These are phyloP conservation scores for Lutjanus argentimaculatus DNA, from an alignment of 2,797 vertebrate genomes.

Conservation along the genomic window DNA sequence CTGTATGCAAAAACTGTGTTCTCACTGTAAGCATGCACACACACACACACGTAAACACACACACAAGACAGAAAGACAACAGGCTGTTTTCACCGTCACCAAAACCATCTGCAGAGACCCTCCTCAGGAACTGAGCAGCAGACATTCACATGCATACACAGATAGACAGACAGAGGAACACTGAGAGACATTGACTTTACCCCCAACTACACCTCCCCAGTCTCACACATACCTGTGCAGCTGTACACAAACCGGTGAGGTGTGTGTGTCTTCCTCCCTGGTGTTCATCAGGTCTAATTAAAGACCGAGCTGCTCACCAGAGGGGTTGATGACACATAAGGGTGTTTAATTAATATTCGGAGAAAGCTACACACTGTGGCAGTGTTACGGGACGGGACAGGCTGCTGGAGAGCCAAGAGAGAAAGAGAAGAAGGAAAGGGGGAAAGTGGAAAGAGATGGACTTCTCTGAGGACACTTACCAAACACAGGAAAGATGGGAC, in stretches of 20 bases:
- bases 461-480: neutral
- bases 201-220: constrained; percentile 21
- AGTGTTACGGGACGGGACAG: constrained; percentile 23
- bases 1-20: neutral
- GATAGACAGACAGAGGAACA: constrained; percentile 28
- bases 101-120: constrained; percentile 10
- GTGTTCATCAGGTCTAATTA: constrained; percentile 74
- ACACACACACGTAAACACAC: neutral
- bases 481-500: neutral
- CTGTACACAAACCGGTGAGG: constrained; percentile 30
- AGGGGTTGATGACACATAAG: constrained; percentile 74
- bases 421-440: neutral
- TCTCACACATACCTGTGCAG: constrained; percentile 55
- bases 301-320: constrained; percentile 69
- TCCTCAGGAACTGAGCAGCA: constrained; percentile 8
- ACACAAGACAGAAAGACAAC: constrained; percentile 5
- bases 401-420: constrained; percentile 29
- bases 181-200: constrained; percentile 16
- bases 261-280: constrained; percentile 53
- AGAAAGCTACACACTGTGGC: constrained; percentile 44
- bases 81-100: constrained; percentile 35
- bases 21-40: no score
- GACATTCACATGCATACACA: constrained; percentile 3
- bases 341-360: constrained; percentile 79
- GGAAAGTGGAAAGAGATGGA: neutral